Evolutionary conservation across 1,140 invertebrate genomes (phyloP), one percentile per base, ranked within the genome.

Genomic region (Capitella teleta): DNA sequence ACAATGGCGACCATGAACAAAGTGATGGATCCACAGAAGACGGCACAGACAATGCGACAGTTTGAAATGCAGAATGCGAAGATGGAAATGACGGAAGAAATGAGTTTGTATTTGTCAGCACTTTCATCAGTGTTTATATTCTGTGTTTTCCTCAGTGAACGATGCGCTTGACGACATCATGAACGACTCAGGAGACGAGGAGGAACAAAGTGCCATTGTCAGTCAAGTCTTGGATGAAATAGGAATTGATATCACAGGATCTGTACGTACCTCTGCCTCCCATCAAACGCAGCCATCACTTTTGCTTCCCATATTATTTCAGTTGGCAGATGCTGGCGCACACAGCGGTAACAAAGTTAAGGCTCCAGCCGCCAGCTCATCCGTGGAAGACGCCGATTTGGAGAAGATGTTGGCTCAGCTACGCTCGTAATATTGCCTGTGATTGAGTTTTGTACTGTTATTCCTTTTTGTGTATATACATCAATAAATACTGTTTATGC

Each of bases 11-110:
- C 78, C 54, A 89, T 92, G 79, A 92, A 94, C 63, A 85, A 83
- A 62, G 72, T 87, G 3, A 82, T 92, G 80, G 86, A 88, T 54
- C 85, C 89, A 28, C 80, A 85, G 64, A 79, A 87, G 64, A 79
- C 91, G 19, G 81, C 82, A 3, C 82, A 82, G 56, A 84, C 82
- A 42, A 81, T 91, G 76, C 78, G 82, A 58, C 82, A 85, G 12
- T 94, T 94, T 73, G 78, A 81, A 61, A 80, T 81, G 63, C 85
- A 86, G 44, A 81, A 81, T 61, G 81, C 81, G 61, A 87, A 86
- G 67, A 87, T 94, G 84, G 86, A 85, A 56, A 92, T 94, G 87
- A 86, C 86, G 8, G 88, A 92, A 73, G 89, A 94, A 77, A 86
- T 92, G 82, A 89, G 85, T 87, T 77, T 77, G 79, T 77, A 30